Percentiles rank a stretch among this genome's conserved stretches.
phyloP scores from a whole-genome alignment of 2,113 vertebrate species.

The Elaphurus davidianus region DNA sequence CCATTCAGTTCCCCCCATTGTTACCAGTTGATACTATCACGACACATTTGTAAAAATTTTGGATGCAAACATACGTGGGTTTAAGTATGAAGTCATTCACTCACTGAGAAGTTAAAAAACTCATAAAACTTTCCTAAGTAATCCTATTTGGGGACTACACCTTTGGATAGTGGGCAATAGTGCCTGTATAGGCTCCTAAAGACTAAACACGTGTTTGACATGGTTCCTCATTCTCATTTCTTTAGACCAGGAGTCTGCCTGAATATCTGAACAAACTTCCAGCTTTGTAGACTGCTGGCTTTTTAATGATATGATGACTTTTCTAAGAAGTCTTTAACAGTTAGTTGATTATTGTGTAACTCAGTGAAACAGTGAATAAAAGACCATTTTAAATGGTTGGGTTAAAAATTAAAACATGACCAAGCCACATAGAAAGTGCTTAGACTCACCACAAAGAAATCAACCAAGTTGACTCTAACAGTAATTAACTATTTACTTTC shows the following conservation, averaged over 20 bases:
- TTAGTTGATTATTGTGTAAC: background rate
- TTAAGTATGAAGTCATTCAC: background rate
- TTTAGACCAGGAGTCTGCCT: background rate
- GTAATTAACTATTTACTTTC: background rate
- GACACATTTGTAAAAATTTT: background rate
- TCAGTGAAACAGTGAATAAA: background rate
- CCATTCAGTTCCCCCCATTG: background rate
- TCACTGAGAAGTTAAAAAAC: background rate
- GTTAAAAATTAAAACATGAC: background rate
- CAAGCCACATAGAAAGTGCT: background rate
- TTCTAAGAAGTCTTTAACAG: background rate
- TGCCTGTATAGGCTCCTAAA: background rate
- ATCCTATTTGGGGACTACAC: background rate
- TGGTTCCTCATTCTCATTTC: background rate
- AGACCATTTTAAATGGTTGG: background rate
- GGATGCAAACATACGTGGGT: background rate
- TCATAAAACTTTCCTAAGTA: background rate
- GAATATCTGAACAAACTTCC: background rate
- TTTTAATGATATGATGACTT: constrained; percentile 4
- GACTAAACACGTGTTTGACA: background rate
- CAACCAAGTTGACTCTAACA: background rate
- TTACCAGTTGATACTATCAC: background rate
- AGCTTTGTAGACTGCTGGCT: background rate
- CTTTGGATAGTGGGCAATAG: background rate
- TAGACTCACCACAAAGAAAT: background rate